Evolutionary conservation across 2,797 vertebrate genomes (phyloP).

Genomic region (Anguilla obscura): DNA sequence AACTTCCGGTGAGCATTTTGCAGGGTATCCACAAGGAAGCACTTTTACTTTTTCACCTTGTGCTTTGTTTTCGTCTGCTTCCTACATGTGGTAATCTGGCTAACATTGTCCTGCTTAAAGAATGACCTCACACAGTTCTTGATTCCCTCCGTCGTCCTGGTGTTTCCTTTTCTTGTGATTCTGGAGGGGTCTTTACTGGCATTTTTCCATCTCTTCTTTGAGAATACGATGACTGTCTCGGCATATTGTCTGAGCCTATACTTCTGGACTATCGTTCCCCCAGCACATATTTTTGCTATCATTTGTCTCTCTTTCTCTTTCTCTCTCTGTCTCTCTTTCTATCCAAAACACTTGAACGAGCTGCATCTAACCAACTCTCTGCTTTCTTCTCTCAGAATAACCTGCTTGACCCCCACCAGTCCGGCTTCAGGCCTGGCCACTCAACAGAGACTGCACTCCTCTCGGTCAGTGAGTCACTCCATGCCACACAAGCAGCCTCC

Average conservation of each 20-base stretch:
- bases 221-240: constrained; percentile 3
- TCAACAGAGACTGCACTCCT: too few species aligned
- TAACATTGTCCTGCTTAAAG: constrained; percentile 24
- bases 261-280: constrained; percentile 25
- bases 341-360: too few species aligned
- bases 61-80: constrained; percentile 29
- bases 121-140: constrained; percentile 20
- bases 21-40: constrained; percentile 10
- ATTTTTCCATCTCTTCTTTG: constrained; percentile 24
- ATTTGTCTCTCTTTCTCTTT: background rate
- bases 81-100: constrained; percentile 22
- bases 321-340: too few species aligned
- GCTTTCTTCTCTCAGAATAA: too few species aligned
- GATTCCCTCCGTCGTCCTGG: background rate
- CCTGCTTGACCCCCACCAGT: too few species aligned
- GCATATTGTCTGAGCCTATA: constrained; percentile 24
- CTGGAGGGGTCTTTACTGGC: background rate
- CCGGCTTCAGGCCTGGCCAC: too few species aligned
- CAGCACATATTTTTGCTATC: constrained; percentile 29
- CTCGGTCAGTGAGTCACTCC: too few species aligned
- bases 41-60: constrained; percentile 8
- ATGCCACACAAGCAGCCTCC: too few species aligned
- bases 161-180: constrained; percentile 10
- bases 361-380: too few species aligned
- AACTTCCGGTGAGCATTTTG: background rate